A percentile compares a stretch with the other conserved stretches of the same genome.
These are phyloP conservation scores for Gymnoscelis rufifasciata DNA, from an alignment of 2,888 invertebrate genomes.

Conservation along the genomic window DNA sequence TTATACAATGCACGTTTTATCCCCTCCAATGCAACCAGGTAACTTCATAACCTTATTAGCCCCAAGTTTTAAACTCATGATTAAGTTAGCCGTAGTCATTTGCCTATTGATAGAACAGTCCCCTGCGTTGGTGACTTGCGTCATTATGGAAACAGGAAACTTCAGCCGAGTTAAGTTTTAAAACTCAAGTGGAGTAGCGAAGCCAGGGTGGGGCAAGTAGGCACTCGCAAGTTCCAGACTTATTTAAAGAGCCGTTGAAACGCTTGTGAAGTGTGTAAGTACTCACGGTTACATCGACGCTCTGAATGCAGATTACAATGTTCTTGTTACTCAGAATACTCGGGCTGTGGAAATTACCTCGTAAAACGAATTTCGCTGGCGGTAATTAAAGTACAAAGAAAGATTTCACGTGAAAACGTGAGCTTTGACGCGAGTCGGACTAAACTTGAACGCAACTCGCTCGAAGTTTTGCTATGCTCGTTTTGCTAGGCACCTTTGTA, in stretches of 20 bases:
- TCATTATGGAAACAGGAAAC: constrained; percentile 40
- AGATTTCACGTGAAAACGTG: constrained; percentile 15
- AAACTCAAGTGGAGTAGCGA: constrained; percentile 37
- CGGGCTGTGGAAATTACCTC: constrained; percentile 10
- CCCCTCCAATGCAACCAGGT: constrained; percentile 2
- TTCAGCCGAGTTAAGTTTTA: constrained; percentile 38
- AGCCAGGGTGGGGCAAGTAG: constrained; percentile 37
- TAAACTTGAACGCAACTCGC: constrained; percentile 11
- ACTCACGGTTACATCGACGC: constrained; percentile 26
- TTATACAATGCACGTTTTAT: neutral
- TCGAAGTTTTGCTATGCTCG: constrained; percentile 18
- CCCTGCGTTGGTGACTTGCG: constrained; percentile 28
- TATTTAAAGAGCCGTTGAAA: constrained; percentile 43
- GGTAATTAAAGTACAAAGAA: constrained; percentile 20
- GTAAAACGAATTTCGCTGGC: constrained; percentile 11
- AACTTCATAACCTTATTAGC: constrained; percentile 6
- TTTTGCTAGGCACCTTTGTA: constrained; percentile 17
- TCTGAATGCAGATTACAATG: constrained; percentile 36
- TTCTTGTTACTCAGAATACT: constrained; percentile 11
- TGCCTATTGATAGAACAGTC: constrained; percentile 18
- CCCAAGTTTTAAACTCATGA: constrained; percentile 16
- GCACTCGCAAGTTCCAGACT: constrained; percentile 34
- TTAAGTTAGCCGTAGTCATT: constrained; percentile 17
- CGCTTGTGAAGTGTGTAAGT: constrained; percentile 32
- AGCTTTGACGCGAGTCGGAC: constrained; percentile 10